Evolutionary conservation across 2,113 vertebrate species (phyloP), one percentile per base, ranked within the genome.

Genomic region (Cromileptes altivelis): DNA sequence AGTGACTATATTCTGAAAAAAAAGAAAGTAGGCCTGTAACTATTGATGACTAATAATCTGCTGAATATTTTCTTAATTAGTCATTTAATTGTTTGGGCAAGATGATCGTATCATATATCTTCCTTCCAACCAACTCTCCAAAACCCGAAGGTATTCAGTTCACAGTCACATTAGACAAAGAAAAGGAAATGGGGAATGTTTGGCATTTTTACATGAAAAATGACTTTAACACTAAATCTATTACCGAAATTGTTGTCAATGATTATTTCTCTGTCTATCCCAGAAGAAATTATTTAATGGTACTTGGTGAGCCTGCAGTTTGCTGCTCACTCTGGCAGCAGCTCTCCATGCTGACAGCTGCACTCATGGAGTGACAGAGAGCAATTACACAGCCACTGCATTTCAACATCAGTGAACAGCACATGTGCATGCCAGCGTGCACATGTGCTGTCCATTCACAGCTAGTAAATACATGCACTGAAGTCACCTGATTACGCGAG

Each of bases 361-460:
- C 76, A 3, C 33, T 49, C 63, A 82, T 6, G 53, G 19, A 33
- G 42, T 21, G 25, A 21, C 69, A 70, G 21, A 50, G 2, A 45
- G 33, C 21, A 17, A 37, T 19, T n/a, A 60, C 33, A 37, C 33
- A 45, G 42, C 42, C 42, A 45, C 42, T 10, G 17, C 40, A 72
- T 80, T 69, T 63, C 42, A 69, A 64, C 56, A 64, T 73, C 56
- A 58, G 50, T 77, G 57, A 80, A 42, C 1, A 6, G 9, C 71
- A 55, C 70, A 55, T 78, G 69, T 75, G 55, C 73, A 42, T 8
- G 17, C 5, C 21, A 11, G 56, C 15, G 23, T 47, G 58, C 37
- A 52, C 49, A 58, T 42, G 58, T 62, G 68, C 8, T 1, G 0
- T 33, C 72, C 78, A 56, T 55, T 64, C 68, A 71, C 13, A 60